Conservation (phyloP, 2,113 vertebrate genomes). For the Notarius lentiginosus region DNA sequence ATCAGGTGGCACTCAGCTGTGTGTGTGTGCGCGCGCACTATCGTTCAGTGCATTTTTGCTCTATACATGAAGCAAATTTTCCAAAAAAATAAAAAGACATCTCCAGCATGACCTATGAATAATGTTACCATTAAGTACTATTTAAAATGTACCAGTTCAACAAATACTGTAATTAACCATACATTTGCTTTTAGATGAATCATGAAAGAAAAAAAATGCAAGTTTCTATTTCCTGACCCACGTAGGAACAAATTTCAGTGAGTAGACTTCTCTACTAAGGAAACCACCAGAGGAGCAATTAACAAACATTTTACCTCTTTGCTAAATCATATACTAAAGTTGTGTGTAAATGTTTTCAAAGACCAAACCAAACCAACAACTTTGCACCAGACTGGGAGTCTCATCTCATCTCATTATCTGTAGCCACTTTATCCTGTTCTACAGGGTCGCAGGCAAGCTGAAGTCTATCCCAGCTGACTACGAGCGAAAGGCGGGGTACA, state of each 20-base stretch:
- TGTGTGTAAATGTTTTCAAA: background rate
- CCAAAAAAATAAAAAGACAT: background rate
- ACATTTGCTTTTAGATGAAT: background rate
- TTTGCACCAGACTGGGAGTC: background rate
- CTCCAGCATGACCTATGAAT: background rate
- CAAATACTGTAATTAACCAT: background rate
- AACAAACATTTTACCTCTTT: background rate
- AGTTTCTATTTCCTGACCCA: background rate
- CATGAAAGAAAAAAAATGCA: background rate
- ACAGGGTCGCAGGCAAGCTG: too few species aligned
- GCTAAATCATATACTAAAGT: background rate
- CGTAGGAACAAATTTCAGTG: background rate
- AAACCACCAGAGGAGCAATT: background rate
- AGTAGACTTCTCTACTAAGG: background rate
- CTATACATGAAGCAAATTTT: constrained; percentile 16
- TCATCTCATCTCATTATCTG: too few species aligned
- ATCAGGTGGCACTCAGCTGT: constrained; percentile 44
- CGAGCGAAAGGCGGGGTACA: too few species aligned
- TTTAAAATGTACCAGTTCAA: background rate
- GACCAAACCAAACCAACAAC: background rate
- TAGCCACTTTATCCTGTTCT: too few species aligned
- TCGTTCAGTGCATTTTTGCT: constrained; percentile 22
- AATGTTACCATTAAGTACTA: background rate
- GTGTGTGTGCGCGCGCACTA: background rate
- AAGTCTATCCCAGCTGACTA: too few species aligned